Evolutionary conservation across 1,140 invertebrate genomes (phyloP).

Genomic region (Micrasema minimum): DNA sequence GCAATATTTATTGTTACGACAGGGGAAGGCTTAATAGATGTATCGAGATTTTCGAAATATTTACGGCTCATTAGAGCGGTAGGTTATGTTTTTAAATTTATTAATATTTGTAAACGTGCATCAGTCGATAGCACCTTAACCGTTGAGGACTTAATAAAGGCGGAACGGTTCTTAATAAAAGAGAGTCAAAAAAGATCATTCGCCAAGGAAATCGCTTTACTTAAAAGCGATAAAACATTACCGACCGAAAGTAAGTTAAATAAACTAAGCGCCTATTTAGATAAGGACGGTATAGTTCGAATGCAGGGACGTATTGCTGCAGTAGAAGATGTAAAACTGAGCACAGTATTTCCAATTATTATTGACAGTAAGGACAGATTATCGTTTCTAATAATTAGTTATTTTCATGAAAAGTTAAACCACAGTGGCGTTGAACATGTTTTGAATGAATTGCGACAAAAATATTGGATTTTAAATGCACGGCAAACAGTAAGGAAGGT

Average conservation of each 20-base stretch:
- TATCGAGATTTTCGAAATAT: no score
- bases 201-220: no score
- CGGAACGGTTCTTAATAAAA: no score
- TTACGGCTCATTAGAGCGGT: no score
- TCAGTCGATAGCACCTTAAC: no score
- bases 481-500: not conserved
- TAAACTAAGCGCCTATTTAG: not conserved
- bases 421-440: not conserved
- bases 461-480: slow-evolving; percentile 9
- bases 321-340: not conserved
- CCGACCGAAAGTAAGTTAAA: not conserved
- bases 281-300: not conserved
- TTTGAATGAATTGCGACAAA: slow-evolving; percentile 3
- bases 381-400: not conserved
- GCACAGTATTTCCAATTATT: not conserved
- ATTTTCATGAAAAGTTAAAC: not conserved
- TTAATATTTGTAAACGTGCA: no score
- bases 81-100: no score
- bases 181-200: no score
- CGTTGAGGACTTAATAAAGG: no score
- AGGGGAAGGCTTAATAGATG: no score
- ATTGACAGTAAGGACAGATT: not conserved
- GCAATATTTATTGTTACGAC: no score
- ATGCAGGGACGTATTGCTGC: not conserved
- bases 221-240: no score